Evolutionary conservation across 2,113 vertebrate species (phyloP).

Genomic region (Odocoileus virginianus): DNA sequence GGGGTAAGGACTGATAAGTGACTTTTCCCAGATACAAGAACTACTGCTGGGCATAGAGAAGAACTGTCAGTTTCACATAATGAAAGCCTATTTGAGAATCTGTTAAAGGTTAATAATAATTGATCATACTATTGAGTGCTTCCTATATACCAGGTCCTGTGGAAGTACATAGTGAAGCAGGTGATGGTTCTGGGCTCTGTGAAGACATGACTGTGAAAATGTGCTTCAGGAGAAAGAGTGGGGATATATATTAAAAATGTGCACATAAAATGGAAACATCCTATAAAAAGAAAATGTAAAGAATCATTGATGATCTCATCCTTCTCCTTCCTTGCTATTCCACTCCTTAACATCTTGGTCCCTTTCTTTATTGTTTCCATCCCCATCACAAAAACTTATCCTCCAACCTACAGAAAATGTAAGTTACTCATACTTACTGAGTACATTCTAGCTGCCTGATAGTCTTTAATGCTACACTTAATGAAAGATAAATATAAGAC

Average conservation of each 20-base stretch:
- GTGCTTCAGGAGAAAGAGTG: background rate
- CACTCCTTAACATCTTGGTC: rapidly evolving
- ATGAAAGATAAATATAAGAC: background rate
- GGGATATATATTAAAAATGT: background rate
- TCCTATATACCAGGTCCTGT: too few species aligned
- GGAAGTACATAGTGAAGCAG: background rate
- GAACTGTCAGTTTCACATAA: too few species aligned
- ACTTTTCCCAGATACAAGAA: background rate
- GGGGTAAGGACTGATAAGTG: background rate
- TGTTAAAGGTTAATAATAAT: background rate
- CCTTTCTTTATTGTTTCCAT: background rate
- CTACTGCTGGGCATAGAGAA: background rate
- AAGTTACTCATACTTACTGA: background rate
- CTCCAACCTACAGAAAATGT: background rate
- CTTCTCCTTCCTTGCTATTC: background rate
- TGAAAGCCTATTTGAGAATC: background rate
- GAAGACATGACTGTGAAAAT: background rate
- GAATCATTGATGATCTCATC: background rate
- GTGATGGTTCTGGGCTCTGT: background rate
- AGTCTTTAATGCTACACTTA: background rate
- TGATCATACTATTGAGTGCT: too few species aligned
- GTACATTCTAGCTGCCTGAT: background rate
- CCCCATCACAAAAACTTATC: background rate
- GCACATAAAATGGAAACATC: background rate
- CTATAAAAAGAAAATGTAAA: background rate